phyloP scores from a whole-genome alignment of 2,797 vertebrate genomes.

The Chelmon rostratus region DNA sequence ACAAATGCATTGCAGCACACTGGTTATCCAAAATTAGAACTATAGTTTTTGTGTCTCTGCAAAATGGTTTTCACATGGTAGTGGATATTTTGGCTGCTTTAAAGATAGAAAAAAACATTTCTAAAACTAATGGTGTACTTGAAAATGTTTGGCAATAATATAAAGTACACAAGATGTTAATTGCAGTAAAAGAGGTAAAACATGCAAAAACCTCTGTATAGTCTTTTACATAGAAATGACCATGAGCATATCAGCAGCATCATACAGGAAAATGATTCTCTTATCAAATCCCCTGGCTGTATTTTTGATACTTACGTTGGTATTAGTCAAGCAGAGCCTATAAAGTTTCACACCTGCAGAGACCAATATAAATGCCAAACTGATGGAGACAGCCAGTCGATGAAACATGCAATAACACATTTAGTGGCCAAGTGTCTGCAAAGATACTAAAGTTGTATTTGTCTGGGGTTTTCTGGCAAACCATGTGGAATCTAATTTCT shows the following conservation, averaged over 20 bases:
- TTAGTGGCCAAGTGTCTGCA: neutral
- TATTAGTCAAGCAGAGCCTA: neutral
- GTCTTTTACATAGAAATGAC: neutral
- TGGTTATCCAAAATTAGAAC: neutral
- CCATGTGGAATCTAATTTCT: neutral
- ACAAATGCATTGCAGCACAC: constrained; percentile 26
- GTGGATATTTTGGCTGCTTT: neutral
- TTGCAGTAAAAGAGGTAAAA: neutral
- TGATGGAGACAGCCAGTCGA: neutral
- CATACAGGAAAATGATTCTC: neutral
- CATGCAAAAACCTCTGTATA: neutral
- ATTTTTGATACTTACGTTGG: neutral
- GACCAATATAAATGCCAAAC: neutral
- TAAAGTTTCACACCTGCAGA: neutral
- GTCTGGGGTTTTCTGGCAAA: neutral
- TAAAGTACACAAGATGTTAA: neutral
- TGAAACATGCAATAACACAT: neutral
- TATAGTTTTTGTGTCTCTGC: neutral
- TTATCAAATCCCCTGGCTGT: neutral
- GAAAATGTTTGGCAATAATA: neutral
- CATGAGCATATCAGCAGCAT: neutral
- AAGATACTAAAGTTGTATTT: neutral
- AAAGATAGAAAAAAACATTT: neutral
- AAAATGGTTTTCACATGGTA: neutral
- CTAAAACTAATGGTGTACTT: neutral